phyloP scores from a whole-genome alignment of 2,113 vertebrate genomes.

The Marmota flaviventris region DNA sequence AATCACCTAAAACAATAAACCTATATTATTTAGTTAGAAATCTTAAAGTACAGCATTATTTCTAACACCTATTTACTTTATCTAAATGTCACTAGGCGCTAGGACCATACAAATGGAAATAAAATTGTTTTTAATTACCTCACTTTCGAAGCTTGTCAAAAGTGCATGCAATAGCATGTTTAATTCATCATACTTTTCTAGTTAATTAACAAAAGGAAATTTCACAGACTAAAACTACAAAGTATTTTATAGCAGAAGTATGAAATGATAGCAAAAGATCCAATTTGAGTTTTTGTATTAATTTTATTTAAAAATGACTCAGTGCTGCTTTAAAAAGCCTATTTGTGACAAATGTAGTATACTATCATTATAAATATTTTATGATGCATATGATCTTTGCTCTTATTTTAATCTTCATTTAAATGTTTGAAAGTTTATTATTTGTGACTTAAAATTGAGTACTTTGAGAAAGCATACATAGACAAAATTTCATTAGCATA shows the following conservation, averaged over 20 bases:
- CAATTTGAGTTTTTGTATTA: constrained; percentile 65
- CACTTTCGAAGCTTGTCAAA: constrained; percentile 86
- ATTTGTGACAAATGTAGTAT: constrained; percentile 36
- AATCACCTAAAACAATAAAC: constrained; percentile 68
- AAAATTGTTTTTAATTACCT: constrained; percentile 85
- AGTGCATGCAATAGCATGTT: constrained; percentile 83
- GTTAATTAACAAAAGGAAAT: constrained; percentile 87
- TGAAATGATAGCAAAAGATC: constrained; percentile 66
- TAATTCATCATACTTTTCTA: constrained; percentile 88
- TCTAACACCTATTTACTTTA: constrained; percentile 77
- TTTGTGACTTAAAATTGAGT: neutral
- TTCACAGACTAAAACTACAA: constrained; percentile 80
- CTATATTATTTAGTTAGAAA: constrained; percentile 72
- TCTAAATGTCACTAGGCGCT: constrained; percentile 74
- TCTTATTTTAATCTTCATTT: neutral
- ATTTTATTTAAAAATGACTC: constrained; percentile 67
- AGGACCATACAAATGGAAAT: constrained; percentile 82
- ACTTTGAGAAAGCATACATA: neutral
- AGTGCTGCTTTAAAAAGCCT: neutral
- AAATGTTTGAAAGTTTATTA: neutral
- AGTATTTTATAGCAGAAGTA: constrained; percentile 71
- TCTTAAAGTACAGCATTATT: constrained; percentile 69
- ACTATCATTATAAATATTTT: neutral
- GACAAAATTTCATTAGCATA: neutral
- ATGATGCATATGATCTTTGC: neutral